phyloP scores from a whole-genome alignment of 2,113 vertebrate genomes.

The Eidolon helvum region DNA sequence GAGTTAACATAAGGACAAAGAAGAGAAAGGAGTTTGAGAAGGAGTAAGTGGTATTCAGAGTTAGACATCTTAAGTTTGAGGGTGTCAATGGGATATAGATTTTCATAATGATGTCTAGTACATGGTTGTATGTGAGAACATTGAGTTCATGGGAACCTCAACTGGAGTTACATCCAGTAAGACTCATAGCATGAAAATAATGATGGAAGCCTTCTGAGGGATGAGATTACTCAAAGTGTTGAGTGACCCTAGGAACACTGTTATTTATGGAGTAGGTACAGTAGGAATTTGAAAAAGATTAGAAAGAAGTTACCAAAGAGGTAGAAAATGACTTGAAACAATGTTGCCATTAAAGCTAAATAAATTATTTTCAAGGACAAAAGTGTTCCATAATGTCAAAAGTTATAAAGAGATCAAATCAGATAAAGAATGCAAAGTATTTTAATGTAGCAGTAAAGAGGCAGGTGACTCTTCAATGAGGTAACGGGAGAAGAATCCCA shows the following conservation, averaged over 20 bases:
- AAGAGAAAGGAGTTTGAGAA: neutral
- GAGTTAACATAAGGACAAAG: neutral
- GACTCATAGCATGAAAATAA: neutral
- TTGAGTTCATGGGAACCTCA: neutral
- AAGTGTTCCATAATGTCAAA: neutral
- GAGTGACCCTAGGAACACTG: no score
- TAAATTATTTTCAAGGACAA: neutral
- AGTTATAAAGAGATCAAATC: neutral
- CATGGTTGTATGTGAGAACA: neutral
- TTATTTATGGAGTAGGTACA: neutral
- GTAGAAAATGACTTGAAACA: neutral
- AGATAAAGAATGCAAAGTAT: neutral
- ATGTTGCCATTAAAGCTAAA: neutral
- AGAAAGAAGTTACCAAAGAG: neutral
- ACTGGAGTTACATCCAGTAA: neutral
- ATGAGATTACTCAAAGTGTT: neutral
- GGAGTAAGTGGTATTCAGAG: neutral
- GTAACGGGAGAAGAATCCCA: neutral
- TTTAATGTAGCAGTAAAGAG: neutral
- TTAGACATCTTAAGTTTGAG: neutral
- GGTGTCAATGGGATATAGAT: neutral
- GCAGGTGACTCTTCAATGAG: neutral
- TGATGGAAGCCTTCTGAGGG: neutral
- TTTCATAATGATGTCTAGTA: neutral
- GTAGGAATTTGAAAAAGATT: neutral